These are phyloP conservation scores for Austrolebias charrua DNA, from an alignment of 2,797 vertebrate species.

Conservation along the genomic window DNA sequence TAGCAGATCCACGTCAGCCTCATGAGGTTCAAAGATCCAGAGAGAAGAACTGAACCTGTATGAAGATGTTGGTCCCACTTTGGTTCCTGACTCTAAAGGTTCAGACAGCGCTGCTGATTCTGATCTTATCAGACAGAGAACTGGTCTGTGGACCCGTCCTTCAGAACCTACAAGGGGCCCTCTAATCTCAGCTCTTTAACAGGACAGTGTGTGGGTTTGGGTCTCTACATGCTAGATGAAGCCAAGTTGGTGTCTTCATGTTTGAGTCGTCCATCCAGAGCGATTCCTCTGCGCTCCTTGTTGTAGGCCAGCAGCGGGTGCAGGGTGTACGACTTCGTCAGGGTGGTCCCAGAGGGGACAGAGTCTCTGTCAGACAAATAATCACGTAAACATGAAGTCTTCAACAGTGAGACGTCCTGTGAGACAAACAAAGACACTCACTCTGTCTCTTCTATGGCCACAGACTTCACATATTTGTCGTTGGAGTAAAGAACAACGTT, in stretches of 20 bases:
- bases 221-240: constrained; percentile 86
- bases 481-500: constrained; percentile 92
- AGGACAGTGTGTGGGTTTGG: neutral
- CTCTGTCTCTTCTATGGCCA: constrained; percentile 85
- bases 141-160: too few species aligned
- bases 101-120: too few species aligned
- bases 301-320: constrained; percentile 85
- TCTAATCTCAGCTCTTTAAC: too few species aligned
- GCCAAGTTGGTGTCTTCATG: constrained; percentile 94
- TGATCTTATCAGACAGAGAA: too few species aligned
- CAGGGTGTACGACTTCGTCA: constrained; percentile 84
- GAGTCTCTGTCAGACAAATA: constrained; percentile 73
- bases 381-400: neutral
- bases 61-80: too few species aligned
- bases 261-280: constrained; percentile 90
- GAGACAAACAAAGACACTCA: constrained; percentile 61
- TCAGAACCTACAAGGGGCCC: too few species aligned
- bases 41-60: too few species aligned
- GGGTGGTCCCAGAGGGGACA: constrained; percentile 80
- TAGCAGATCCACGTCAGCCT: too few species aligned
- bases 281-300: constrained; percentile 84
- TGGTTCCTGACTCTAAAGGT: too few species aligned
- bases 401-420: neutral
- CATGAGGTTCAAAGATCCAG: too few species aligned
- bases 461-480: constrained; percentile 89